These are phyloP conservation scores for Romanogobio albipinnatus DNA, from an alignment of 2,113 vertebrate genomes.

Conservation along the genomic window DNA sequence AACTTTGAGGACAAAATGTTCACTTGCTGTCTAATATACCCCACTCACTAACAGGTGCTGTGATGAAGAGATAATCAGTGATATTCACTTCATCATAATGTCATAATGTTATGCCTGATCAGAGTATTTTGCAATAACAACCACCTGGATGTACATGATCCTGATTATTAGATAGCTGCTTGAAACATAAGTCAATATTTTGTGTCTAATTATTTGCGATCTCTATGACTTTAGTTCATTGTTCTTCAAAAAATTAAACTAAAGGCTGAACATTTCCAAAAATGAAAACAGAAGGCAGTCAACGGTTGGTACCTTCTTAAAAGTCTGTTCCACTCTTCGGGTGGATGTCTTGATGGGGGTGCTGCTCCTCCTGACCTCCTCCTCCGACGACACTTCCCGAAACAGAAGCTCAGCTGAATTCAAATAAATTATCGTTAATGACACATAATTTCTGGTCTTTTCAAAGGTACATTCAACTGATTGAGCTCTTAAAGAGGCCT, in stretches of 20 bases:
- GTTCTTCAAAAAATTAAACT: background rate
- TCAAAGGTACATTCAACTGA: conserved; percentile 39
- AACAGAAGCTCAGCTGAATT: conserved; percentile 76
- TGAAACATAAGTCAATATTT: too few species aligned
- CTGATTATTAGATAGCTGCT: too few species aligned
- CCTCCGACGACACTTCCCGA: conserved; percentile 76
- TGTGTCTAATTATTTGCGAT: too few species aligned
- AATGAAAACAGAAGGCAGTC: background rate
- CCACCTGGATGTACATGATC: too few species aligned
- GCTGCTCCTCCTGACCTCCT: conserved; percentile 79
- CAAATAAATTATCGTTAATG: conserved; percentile 79
- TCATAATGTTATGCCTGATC: too few species aligned
- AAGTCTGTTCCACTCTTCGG: conserved; percentile 75
- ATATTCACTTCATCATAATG: too few species aligned
- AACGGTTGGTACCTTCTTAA: conserved; percentile 82
- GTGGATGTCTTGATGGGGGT: conserved; percentile 77
- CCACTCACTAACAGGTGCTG: too few species aligned
- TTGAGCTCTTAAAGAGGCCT: conserved; percentile 28
- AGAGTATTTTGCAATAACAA: too few species aligned
- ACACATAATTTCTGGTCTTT: conserved; percentile 74
- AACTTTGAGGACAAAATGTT: too few species aligned
- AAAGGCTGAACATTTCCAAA: background rate
- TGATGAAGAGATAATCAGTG: too few species aligned
- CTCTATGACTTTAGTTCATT: background rate
- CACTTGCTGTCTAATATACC: too few species aligned